Evolutionary conservation across 1,140 invertebrate genomes (phyloP).

Genomic region (Euura lappo): DNA sequence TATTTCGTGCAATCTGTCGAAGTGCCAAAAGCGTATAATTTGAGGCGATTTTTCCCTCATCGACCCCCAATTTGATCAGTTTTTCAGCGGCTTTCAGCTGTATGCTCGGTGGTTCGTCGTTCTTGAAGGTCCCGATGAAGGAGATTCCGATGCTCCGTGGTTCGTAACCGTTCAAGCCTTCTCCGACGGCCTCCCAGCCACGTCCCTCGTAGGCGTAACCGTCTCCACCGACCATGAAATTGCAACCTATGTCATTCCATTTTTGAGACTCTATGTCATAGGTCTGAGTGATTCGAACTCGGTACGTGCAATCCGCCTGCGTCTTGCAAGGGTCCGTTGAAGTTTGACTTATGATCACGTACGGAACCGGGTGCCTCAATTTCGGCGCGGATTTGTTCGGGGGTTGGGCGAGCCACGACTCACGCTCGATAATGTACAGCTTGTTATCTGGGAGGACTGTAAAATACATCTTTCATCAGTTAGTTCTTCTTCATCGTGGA

Average conservation of each 20-base stretch:
- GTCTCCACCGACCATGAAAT: conserved; percentile 81
- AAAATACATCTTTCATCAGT: background rate
- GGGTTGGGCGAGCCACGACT: conserved; percentile 68
- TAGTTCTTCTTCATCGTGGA: too few relatives aligned
- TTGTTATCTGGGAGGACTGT: conserved; percentile 19
- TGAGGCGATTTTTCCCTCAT: conserved; percentile 32
- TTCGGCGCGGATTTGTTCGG: conserved; percentile 53
- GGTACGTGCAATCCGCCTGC: conserved; percentile 56
- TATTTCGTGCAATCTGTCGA: conserved; percentile 42
- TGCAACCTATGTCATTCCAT: conserved; percentile 75
- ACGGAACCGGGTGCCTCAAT: conserved; percentile 69
- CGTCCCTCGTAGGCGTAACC: conserved; percentile 77
- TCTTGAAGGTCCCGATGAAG: conserved; percentile 71
- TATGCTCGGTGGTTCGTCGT: conserved; percentile 24
- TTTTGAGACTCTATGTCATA: conserved; percentile 74
- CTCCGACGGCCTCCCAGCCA: conserved; percentile 75
- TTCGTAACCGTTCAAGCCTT: conserved; percentile 69
- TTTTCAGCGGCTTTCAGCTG: conserved; percentile 36
- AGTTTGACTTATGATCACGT: conserved; percentile 81
- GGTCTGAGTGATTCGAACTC: conserved; percentile 69
- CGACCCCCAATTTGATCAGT: conserved; percentile 42
- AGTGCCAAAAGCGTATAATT: conserved; percentile 50
- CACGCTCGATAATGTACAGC: conserved; percentile 61
- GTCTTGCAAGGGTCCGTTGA: conserved; percentile 62
- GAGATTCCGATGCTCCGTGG: conserved; percentile 68